Conservation (phyloP, 1,140 invertebrate genomes). For the Argopecten irradians region DNA sequence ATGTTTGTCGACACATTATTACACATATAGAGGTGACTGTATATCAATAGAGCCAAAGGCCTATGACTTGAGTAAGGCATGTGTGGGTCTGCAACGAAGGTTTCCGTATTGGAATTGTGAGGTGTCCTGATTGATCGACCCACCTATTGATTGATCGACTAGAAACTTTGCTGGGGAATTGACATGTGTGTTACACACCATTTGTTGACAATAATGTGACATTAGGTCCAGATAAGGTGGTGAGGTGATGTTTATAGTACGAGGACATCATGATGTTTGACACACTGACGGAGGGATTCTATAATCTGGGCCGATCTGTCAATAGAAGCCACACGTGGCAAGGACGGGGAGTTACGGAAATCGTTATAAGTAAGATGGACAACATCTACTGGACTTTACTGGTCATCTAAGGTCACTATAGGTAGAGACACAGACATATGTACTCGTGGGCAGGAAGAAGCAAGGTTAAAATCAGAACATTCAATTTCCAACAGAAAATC, state of each 20-base stretch:
- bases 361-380: constrained; percentile 1
- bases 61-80: no score
- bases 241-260: neutral
- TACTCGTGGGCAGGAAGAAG: neutral
- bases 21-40: no score
- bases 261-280: neutral
- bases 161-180: neutral
- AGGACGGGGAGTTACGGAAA: constrained; percentile 13
- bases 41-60: no score
- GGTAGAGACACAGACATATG: neutral
- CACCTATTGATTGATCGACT: neutral
- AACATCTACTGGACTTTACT: neutral
- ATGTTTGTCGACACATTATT: no score
- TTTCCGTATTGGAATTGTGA: no score
- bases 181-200: neutral
- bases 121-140: neutral
- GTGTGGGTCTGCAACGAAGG: no score
- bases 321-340: neutral
- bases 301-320: neutral
- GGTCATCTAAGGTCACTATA: neutral
- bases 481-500: no score
- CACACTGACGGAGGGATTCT: neutral
- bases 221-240: neutral
- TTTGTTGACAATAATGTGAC: neutral
- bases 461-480: no score